Conservation (phyloP, 2,113 vertebrate genomes). For the Atherinomorus stipes region DNA sequence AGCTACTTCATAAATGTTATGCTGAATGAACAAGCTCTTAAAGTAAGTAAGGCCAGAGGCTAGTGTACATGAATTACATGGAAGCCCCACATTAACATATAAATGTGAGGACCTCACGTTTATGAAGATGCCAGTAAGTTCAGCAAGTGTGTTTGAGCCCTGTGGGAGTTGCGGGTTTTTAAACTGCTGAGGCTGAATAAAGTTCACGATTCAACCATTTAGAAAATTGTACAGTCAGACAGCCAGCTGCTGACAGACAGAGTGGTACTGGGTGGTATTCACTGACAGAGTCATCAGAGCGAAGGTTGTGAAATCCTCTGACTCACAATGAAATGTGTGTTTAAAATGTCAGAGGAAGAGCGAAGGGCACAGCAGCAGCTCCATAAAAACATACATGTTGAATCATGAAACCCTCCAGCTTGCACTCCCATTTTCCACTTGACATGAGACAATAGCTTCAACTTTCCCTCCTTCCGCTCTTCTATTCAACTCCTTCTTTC, state of each 20-base stretch:
- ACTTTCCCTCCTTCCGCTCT: slow-evolving; percentile 37
- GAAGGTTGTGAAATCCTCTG: slow-evolving; percentile 57
- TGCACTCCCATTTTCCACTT: slow-evolving; percentile 44
- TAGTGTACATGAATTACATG: background rate
- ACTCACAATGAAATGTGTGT: slow-evolving; percentile 44
- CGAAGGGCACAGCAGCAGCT: slow-evolving; percentile 18
- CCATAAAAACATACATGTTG: slow-evolving; percentile 56
- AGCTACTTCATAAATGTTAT: slow-evolving; percentile 9
- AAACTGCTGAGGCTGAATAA: slow-evolving; percentile 32
- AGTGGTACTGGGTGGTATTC: slow-evolving; percentile 25
- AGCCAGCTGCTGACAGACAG: slow-evolving; percentile 61
- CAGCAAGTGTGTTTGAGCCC: slow-evolving; percentile 36
- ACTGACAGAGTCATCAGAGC: slow-evolving; percentile 39
- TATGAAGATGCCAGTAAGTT: slow-evolving; percentile 29
- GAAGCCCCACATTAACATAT: background rate
- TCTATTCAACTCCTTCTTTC: slow-evolving; percentile 30
- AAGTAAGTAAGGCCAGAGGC: slow-evolving; percentile 8
- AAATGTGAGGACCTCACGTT: background rate
- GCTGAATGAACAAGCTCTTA: slow-evolving; percentile 6
- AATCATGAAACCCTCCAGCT: slow-evolving; percentile 52
- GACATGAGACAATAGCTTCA: slow-evolving; percentile 48
- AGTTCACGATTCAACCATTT: slow-evolving; percentile 47
- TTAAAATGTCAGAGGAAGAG: slow-evolving; percentile 54
- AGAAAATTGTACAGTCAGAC: slow-evolving; percentile 53
- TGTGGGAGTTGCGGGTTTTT: slow-evolving; percentile 27